phyloP scores from a whole-genome alignment of 2,113 vertebrate species.

The Rattus rattus region DNA sequence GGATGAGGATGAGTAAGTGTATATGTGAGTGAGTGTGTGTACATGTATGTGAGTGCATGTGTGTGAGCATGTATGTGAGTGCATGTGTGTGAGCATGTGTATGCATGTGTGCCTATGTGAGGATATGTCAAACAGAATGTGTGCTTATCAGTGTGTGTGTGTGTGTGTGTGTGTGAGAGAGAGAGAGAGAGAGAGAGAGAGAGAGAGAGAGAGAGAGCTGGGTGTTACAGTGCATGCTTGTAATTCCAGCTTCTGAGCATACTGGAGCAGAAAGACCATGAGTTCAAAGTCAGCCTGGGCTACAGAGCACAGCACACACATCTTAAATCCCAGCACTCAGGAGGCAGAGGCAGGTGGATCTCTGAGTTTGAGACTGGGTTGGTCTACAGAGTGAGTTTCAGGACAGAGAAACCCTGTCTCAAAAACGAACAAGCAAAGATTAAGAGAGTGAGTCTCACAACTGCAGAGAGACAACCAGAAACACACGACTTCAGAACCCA shows the following conservation, averaged over 20 bases:
- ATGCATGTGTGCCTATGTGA: too few relatives aligned
- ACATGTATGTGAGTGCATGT: not conserved
- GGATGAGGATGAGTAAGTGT: too few relatives aligned
- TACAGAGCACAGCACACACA: not conserved
- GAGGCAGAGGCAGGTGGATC: not conserved
- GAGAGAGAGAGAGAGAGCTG: not conserved
- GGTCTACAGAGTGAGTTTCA: not conserved
- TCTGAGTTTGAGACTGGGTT: not conserved
- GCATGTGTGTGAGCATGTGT: not conserved
- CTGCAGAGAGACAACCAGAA: not conserved
- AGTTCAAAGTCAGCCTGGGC: not conserved
- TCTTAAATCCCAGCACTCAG: not conserved
- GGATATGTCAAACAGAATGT: too few relatives aligned
- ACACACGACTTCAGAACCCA: not conserved
- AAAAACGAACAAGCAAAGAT: not conserved
- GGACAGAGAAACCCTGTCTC: not conserved
- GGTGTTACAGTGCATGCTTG: not conserved
- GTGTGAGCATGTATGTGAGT: not conserved
- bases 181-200: too few relatives aligned
- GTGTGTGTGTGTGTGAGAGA: too few relatives aligned
- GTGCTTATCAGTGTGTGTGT: not conserved
- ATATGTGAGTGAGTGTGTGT: too few relatives aligned
- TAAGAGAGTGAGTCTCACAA: not conserved
- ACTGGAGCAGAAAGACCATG: not conserved
- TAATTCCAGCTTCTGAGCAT: not conserved